These are phyloP conservation scores for Oscheius sp. DNA, from an alignment of 2,888 invertebrate genomes.

Conservation along the genomic window DNA sequence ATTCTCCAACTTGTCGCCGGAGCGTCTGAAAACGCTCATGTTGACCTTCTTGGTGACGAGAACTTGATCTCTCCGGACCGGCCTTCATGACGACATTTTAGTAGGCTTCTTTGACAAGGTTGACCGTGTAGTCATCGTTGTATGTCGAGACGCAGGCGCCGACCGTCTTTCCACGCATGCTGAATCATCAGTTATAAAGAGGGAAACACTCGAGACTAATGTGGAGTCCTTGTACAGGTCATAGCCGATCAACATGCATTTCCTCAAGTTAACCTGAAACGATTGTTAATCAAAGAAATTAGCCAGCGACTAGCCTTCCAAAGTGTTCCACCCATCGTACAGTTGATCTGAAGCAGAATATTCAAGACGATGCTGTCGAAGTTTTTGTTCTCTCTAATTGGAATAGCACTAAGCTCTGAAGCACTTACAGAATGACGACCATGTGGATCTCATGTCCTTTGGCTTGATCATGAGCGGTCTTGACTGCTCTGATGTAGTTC, in stretches of 20 bases:
- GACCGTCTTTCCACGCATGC: constrained; percentile 80
- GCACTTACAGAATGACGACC: constrained; percentile 77
- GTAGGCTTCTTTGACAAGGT: constrained; percentile 69
- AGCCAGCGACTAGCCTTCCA: constrained; percentile 78
- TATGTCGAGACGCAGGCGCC: constrained; percentile 86
- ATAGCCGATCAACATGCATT: constrained; percentile 84
- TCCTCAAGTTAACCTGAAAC: constrained; percentile 77
- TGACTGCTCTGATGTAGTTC: constrained; percentile 5
- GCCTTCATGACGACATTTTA: constrained; percentile 41
- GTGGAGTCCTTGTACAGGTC: constrained; percentile 88
- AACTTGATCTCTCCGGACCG: constrained; percentile 79
- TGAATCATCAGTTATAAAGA: constrained; percentile 50
- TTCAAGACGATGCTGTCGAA: constrained; percentile 88
- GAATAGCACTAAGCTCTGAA: too few relatives aligned
- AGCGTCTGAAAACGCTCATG: constrained; percentile 78
- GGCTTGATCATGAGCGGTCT: constrained; percentile 3
- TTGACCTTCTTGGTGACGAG: constrained; percentile 91
- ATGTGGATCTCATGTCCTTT: constrained; percentile 71
- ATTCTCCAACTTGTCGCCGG: constrained; percentile 77
- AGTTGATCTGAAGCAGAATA: constrained; percentile 90
- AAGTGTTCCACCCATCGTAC: constrained; percentile 90
- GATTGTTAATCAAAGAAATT: too few relatives aligned
- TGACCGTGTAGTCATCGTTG: constrained; percentile 80
- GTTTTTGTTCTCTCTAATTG: constrained; percentile 77
- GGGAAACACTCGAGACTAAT: background rate